phyloP scores from a whole-genome alignment of 1,140 invertebrate genomes.

The Drosophila yakuba region DNA sequence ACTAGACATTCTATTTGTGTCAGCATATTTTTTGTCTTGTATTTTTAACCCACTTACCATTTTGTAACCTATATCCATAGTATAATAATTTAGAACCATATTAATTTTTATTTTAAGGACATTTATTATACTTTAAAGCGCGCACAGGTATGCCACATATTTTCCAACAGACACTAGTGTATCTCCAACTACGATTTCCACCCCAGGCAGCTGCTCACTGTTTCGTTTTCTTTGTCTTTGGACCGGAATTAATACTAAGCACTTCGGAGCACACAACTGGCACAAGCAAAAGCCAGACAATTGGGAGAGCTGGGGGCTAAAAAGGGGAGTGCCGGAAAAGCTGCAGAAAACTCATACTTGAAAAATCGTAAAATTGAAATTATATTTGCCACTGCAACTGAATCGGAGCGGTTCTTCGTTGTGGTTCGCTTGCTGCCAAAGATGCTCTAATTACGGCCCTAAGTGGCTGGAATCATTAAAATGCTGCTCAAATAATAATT shows the following conservation, averaged over 20 bases:
- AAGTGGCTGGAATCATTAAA: constrained; percentile 75
- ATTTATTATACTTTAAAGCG: no score
- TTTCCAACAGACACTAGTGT: no score
- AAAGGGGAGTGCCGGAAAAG: constrained; percentile 10
- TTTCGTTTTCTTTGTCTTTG: constrained; percentile 59
- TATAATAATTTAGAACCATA: no score
- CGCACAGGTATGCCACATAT: no score
- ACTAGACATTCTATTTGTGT: no score
- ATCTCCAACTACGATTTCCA: neutral
- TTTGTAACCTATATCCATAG: no score
- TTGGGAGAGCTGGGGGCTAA: constrained; percentile 5
- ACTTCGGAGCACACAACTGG: constrained; percentile 71
- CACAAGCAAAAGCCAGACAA: constrained; percentile 63
- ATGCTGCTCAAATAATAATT: constrained; percentile 80
- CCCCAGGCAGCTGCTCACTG: constrained; percentile 30
- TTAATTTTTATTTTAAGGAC: no score
- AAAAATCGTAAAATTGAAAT: constrained; percentile 82
- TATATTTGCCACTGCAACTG: constrained; percentile 78
- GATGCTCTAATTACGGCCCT: constrained; percentile 72
- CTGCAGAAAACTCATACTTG: constrained; percentile 52
- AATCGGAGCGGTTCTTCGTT: constrained; percentile 46
- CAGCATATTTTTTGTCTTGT: no score
- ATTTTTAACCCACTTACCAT: no score
- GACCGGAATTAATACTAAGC: constrained; percentile 72
- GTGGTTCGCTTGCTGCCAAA: constrained; percentile 35